Base-by-base conservation (phyloP, 2,888 invertebrate genomes). In the Nebria brevicollis region DNA sequence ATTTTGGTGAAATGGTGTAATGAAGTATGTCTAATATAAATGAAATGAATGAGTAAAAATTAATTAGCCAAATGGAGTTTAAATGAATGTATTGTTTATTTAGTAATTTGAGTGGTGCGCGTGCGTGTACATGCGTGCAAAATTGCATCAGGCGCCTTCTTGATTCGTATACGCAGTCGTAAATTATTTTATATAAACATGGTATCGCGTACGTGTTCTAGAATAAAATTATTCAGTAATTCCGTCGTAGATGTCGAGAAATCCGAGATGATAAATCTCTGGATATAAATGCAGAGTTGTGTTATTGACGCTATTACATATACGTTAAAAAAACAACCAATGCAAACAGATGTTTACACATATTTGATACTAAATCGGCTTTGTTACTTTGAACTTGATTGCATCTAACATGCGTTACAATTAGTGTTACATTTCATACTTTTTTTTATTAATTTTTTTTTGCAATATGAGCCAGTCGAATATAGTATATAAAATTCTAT, bases 101-200 rank as follows among this genome's bases (percentile, higher is more conserved):
- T 43, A 73, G 26, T 34, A 43, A 73, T 73, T 73, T 73, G 41
- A 42, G 73, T 34, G 0, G 43, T 73, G 42, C 42, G 15, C 43
- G 42, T 73, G 73, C 42, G 42, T 41, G n/a, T 43, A 73, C 73
- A 42, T 10, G 43, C 73, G 41, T 73, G 43, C 73, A 73, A n/a
- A 70, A 70, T 70, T 70, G 34, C 70, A 26, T 26, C 20, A 73
- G 73, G 42, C 73, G 73, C 73, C 73, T 73, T 13, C 73, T 73
- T 73, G 73, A 41, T 73, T n/a, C 72, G 26, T 20, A 41, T 42
- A 42, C 13, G n/a, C 41, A 73, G 54, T 54, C 70, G 15, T 73
- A 73, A 73, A 73, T 73, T 41, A 73, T 73, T 73, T 34, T 41
- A 73, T 34, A 73, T 73, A 73, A 73, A 73, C 43, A 73, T 20